Percentiles rank a stretch among this genome's conserved stretches.
phyloP scores from a whole-genome alignment of 2,797 vertebrate genomes.

The Sebastes alutus region DNA sequence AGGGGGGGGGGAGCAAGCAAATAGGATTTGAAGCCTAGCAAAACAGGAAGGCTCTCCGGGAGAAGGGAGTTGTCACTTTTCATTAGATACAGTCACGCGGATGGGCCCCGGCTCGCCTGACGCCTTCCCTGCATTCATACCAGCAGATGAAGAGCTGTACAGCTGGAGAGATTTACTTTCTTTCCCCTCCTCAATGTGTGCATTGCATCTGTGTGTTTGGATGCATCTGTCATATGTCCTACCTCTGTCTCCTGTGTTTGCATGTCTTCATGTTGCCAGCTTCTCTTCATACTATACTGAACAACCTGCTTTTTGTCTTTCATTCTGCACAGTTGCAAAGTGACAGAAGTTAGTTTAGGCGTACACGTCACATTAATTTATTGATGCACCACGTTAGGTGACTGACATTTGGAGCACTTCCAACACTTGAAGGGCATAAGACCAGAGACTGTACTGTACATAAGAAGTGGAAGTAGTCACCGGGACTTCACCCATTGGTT shows the following conservation, averaged over 20 bases:
- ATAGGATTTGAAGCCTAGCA: constrained; percentile 76
- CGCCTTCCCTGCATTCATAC: constrained; percentile 25
- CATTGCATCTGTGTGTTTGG: not conserved
- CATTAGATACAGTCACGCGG: constrained; percentile 64
- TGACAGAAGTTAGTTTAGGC: not conserved
- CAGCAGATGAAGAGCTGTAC: not conserved
- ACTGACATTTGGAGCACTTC: not conserved
- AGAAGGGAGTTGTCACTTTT: constrained; percentile 76
- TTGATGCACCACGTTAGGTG: not conserved
- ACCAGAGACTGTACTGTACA: not conserved
- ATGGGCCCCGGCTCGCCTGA: constrained; percentile 37
- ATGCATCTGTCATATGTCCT: not conserved
- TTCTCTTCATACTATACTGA: not conserved
- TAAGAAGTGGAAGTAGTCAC: not conserved
- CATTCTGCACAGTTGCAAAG: not conserved
- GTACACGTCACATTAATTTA: not conserved
- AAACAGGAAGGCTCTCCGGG: constrained; percentile 69
- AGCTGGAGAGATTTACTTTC: constrained; percentile 6
- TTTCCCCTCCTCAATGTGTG: not conserved
- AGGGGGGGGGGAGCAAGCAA: constrained; percentile 37
- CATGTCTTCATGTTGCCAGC: not conserved
- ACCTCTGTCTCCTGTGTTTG: not conserved
- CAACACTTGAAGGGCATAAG: not conserved
- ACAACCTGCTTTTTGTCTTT: constrained; percentile 13
- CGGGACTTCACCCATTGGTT: not conserved